Evolutionary conservation across 2,113 vertebrate genomes (phyloP).

Genomic region (Calyptommatus sinebrachiatus): DNA sequence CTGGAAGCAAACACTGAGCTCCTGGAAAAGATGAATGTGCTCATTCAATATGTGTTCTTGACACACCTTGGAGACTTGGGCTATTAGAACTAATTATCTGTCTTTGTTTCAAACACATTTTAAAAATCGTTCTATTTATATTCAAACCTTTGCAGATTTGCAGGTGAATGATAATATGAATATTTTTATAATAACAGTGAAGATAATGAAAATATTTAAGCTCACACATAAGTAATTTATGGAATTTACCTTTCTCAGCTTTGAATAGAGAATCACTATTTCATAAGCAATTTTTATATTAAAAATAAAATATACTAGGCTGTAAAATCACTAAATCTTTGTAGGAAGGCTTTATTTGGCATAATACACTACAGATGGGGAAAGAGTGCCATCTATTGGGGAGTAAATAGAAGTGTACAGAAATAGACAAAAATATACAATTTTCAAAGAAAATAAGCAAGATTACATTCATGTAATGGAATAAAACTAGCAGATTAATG

Average conservation of each 20-base stretch:
- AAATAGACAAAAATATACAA: background rate
- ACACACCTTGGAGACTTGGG: no score
- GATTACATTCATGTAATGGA: background rate
- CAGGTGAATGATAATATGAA: background rate
- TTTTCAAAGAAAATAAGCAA: no score
- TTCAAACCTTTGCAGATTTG: background rate
- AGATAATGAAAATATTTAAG: background rate
- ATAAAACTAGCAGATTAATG: background rate
- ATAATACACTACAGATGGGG: background rate
- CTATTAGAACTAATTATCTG: no score
- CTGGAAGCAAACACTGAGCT: no score
- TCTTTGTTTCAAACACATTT: no score
- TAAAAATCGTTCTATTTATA: background rate
- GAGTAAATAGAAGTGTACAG: background rate
- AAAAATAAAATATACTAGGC: background rate
- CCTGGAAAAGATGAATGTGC: no score
- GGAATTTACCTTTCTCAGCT: background rate
- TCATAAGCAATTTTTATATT: background rate
- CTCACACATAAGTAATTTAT: background rate
- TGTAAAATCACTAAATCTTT: background rate
- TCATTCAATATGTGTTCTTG: no score
- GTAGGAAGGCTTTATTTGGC: background rate
- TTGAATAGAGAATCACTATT: background rate
- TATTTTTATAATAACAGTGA: background rate
- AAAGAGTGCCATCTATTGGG: constrained; percentile 4